Evolutionary conservation across 2,797 vertebrate genomes (phyloP), one percentile per base, ranked within the genome.

Genomic region (Nyctalus aviator): DNA sequence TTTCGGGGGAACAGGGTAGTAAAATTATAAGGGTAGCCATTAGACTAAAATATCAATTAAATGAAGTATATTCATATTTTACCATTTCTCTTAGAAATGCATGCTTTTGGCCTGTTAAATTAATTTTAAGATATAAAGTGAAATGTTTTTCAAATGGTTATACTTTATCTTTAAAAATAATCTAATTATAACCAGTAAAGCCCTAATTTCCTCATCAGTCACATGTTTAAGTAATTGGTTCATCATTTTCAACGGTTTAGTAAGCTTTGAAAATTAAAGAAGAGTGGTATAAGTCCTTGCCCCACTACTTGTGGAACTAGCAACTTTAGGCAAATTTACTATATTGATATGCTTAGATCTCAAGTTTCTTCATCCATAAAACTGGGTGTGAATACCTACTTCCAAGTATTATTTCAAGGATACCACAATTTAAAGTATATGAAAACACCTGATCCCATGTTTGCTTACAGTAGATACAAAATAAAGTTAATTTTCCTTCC

Each of bases 201-300:
- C 41, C 11, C 32, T 90, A 94, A 87, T 57, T 88, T 84, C 17
- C 55, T 77, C 5, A 84, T 73, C 21, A 91, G 59, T 69, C 77
- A 87, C 2, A 69, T 46, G 27, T 91, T 2, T 77, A 62, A 95
- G 72, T 92, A 73, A 53, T 5, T 77, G 3, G 3, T 32, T 72
- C 37, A n/a, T 48, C 76, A 62, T 71, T 82, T 84, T 79, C 17
- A 53, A 6, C 20, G 6, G 3, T 75, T 81, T 66, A 53, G 25
- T 81, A 77, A 62, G 25, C 44, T 93, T 44, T 64, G 37, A 20
- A 96, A 94, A 82, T 90, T 77, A 90, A 91, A 88, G 30, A 85
- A 86, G 71, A 53, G 21, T 84, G 0, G 6, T 62, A 32, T 78
- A 84, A 79, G 35, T 88, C 14, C 21, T 62, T 57, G 10, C 82